phyloP scores from a whole-genome alignment of 2,797 vertebrate species.

The Phaenicophaeus curvirostris region DNA sequence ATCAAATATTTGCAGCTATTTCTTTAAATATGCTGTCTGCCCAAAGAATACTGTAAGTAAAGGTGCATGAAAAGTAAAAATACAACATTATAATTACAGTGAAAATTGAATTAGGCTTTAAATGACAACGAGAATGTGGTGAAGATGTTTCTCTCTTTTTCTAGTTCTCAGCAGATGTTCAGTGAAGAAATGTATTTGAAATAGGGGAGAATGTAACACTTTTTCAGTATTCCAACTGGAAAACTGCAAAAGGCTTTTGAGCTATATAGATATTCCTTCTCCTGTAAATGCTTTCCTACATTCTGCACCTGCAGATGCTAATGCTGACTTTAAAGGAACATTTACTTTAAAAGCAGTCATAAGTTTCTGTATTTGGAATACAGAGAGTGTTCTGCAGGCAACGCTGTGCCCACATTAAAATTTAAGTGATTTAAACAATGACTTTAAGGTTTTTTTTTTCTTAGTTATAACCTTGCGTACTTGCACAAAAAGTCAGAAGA shows the following conservation, averaged over 20 bases:
- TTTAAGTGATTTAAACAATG: not conserved
- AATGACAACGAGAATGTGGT: not conserved
- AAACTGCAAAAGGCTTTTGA: not conserved
- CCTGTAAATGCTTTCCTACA: not conserved
- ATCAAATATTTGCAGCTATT: not conserved
- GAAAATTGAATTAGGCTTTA: conserved; percentile 9
- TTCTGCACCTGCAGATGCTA: not conserved
- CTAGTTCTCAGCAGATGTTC: not conserved
- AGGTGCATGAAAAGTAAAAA: not conserved
- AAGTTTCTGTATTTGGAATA: not conserved
- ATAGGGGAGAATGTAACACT: not conserved
- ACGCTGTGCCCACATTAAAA: not conserved
- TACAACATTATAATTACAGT: not conserved
- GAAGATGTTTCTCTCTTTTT: not conserved
- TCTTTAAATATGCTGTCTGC: not conserved
- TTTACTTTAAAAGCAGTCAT: not conserved
- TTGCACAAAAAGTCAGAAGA: not conserved
- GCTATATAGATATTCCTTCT: not conserved
- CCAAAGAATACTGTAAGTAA: not conserved
- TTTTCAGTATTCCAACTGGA: not conserved
- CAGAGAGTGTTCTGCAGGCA: not conserved
- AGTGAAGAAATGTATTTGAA: not conserved
- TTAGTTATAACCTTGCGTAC: not conserved
- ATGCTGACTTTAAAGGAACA: not conserved
- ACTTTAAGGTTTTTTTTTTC: not conserved